Evolutionary conservation across 2,113 vertebrate species (phyloP).

Genomic region (Oreotragus oreotragus): DNA sequence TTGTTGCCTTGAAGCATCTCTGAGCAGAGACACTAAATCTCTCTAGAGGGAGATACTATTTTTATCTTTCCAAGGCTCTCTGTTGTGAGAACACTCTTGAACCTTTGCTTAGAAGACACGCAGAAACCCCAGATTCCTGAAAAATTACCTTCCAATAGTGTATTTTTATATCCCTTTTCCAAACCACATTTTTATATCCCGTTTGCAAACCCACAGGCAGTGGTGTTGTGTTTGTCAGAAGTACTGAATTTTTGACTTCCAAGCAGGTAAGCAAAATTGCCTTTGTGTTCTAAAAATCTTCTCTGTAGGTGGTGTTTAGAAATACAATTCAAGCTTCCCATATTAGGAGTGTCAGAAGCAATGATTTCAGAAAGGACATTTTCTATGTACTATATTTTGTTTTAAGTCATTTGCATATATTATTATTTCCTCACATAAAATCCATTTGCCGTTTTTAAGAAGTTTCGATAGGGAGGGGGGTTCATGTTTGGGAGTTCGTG

Average conservation of each 20-base stretch:
- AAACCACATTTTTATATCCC: background rate
- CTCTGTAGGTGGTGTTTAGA: background rate
- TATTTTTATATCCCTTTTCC: background rate
- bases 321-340: background rate
- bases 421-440: background rate
- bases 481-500: too few relatives aligned
- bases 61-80: background rate
- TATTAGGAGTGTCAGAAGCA: background rate
- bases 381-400: background rate
- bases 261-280: background rate
- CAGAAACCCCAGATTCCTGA: background rate
- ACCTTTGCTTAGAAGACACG: background rate
- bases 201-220: background rate
- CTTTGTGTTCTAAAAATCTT: background rate
- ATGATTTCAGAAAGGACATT: background rate
- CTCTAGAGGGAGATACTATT: background rate
- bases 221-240: background rate
- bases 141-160: background rate
- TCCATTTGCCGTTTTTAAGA: background rate
- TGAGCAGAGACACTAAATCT: background rate
- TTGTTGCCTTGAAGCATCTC: background rate
- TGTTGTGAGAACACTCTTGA: background rate
- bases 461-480: too few relatives aligned
- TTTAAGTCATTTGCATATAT: background rate
- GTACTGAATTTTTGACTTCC: background rate